A percentile compares a stretch with the other conserved stretches of the same genome.
Evolutionary conservation across 2,113 vertebrate genomes (phyloP).

Genomic region (Stegostoma tigrinum): DNA sequence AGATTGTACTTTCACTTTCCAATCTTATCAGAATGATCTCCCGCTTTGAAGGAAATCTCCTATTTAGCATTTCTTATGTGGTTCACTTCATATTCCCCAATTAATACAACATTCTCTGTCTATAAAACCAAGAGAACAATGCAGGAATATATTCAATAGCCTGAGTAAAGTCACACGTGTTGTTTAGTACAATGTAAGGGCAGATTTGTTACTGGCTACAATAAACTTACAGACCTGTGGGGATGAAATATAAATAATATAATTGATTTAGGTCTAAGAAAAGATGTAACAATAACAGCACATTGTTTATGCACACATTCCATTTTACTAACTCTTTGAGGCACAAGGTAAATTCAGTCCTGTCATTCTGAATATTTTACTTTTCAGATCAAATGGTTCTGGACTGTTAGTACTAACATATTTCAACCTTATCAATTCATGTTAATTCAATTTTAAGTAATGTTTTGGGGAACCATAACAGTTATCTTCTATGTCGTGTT

Average conservation of each 20-base stretch:
- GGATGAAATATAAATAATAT: conserved; percentile 18
- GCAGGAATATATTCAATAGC: neutral
- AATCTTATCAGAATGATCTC: neutral
- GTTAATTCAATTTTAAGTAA: neutral
- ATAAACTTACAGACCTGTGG: neutral
- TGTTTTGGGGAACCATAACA: neutral
- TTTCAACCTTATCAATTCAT: too few species aligned
- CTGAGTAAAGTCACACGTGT: neutral
- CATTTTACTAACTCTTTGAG: neutral
- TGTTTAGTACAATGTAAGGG: neutral
- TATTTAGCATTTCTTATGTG: neutral
- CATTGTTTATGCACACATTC: neutral
- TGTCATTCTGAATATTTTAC: neutral
- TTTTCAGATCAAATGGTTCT: neutral
- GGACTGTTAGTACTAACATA: neutral
- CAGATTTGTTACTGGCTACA: neutral
- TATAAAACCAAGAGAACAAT: conserved; percentile 12
- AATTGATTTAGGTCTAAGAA: conserved; percentile 17
- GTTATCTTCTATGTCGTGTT: neutral
- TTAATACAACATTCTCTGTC: neutral
- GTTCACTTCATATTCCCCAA: neutral
- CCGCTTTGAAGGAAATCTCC: neutral
- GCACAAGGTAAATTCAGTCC: neutral
- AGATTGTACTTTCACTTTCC: neutral
- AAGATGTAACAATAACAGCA: conserved; percentile 20